These are phyloP conservation scores for Anas platyrhynchos DNA, from an alignment of 2,113 vertebrate genomes.

Conservation along the genomic window DNA sequence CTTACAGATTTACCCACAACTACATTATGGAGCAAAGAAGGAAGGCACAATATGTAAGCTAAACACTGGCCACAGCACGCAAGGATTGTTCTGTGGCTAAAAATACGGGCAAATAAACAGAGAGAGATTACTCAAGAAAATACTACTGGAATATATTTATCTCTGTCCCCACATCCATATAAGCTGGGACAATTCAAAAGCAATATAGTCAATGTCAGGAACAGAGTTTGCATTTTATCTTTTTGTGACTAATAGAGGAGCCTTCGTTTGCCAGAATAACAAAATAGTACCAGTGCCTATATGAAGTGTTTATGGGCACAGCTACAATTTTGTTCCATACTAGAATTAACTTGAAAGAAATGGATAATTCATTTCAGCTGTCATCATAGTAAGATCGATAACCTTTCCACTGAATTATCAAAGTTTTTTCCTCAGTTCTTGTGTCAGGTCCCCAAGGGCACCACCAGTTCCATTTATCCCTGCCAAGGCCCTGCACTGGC, in stretches of 20 bases:
- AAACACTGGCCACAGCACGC: fast-evolving
- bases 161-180: not conserved
- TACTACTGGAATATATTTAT: not conserved
- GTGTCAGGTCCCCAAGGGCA: not conserved
- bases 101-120: not conserved
- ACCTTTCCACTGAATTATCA: not conserved
- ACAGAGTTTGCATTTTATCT: not conserved
- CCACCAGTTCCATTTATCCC: not conserved
- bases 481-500: not conserved
- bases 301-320: not conserved
- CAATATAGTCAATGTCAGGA: not conserved
- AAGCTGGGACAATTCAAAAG: not conserved
- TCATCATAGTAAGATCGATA: not conserved
- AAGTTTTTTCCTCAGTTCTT: not conserved
- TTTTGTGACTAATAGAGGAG: not conserved
- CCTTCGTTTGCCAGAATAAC: not conserved
- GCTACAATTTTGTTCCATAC: not conserved
- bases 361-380: not conserved
- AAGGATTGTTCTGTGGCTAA: not conserved
- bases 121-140: not conserved
- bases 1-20: not conserved
- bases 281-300: not conserved
- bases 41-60: not conserved
- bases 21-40: not conserved
- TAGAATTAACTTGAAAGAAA: not conserved